These are phyloP conservation scores for Galleria mellonella DNA, from an alignment of 1,140 invertebrate genomes.

Conservation along the genomic window DNA sequence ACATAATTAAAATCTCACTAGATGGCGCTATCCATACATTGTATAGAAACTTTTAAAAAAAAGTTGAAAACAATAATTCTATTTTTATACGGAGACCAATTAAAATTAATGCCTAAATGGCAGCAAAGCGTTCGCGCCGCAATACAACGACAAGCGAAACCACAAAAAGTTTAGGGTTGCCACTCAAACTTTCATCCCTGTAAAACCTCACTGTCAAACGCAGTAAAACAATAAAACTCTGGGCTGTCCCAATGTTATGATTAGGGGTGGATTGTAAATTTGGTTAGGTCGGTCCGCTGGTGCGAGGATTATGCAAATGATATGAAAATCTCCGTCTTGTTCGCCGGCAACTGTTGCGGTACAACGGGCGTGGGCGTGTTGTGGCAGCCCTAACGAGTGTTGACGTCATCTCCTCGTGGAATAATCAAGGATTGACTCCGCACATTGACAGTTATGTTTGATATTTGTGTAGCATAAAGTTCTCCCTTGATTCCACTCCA, in stretches of 20 bases:
- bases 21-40: too few species aligned
- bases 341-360: constrained; percentile 14
- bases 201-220: constrained; percentile 9
- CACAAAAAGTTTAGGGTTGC: constrained; percentile 1
- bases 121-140: too few species aligned
- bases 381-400: constrained; percentile 4
- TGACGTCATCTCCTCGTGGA: constrained; percentile 15
- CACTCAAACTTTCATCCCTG: background rate
- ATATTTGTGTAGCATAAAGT: too few species aligned
- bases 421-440: constrained; percentile 10
- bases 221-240: constrained; percentile 25
- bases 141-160: too few species aligned
- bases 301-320: constrained; percentile 47
- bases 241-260: constrained; percentile 22
- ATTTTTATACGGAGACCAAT: too few species aligned
- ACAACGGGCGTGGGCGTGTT: constrained; percentile 8
- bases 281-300: constrained; percentile 8
- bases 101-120: too few species aligned
- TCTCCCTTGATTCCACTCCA: too few species aligned
- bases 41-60: too few species aligned
- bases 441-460: too few species aligned
- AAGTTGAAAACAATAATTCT: too few species aligned
- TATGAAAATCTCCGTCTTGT: constrained; percentile 42
- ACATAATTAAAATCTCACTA: too few species aligned
- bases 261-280: constrained; percentile 11